These are phyloP conservation scores for Cerastis leucographa DNA, from an alignment of 2,888 invertebrate genomes.

Conservation along the genomic window DNA sequence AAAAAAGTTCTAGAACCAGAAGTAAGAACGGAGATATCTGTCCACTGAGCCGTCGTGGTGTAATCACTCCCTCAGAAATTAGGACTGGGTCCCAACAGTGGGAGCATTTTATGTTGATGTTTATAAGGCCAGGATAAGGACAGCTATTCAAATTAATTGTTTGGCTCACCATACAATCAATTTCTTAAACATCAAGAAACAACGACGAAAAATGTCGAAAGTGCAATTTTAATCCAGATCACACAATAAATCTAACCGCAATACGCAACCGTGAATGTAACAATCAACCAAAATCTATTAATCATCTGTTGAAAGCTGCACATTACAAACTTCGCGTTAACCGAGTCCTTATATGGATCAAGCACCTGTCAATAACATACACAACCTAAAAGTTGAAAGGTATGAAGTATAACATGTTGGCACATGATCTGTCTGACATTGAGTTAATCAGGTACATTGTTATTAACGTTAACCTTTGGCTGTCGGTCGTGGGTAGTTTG, in stretches of 20 bases:
- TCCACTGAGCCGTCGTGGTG: background rate
- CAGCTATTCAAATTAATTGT: background rate
- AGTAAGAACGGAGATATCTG: background rate
- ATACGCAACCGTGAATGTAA: background rate
- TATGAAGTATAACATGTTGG: conserved; percentile 22
- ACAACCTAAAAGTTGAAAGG: conserved; percentile 25
- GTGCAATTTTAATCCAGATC: background rate
- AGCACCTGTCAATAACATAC: conserved; percentile 30
- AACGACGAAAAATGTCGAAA: background rate
- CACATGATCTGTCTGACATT: conserved; percentile 72
- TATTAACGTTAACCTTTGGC: conserved; percentile 60
- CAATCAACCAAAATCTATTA: conserved; percentile 39
- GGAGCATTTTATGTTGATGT: background rate
- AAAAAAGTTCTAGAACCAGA: background rate
- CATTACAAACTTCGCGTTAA: conserved; percentile 33
- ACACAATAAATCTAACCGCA: background rate
- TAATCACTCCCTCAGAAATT: too few relatives aligned
- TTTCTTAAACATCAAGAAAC: too few relatives aligned
- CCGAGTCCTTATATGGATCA: conserved; percentile 25
- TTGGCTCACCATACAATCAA: too few relatives aligned
- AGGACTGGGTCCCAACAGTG: background rate
- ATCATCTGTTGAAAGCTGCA: conserved; percentile 41
- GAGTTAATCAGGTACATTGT: conserved; percentile 71
- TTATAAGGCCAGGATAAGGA: background rate
- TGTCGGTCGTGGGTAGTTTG: conserved; percentile 66